Conservation (phyloP, 2,113 vertebrate genomes). For the Paracanthobrama guichenoti region DNA sequence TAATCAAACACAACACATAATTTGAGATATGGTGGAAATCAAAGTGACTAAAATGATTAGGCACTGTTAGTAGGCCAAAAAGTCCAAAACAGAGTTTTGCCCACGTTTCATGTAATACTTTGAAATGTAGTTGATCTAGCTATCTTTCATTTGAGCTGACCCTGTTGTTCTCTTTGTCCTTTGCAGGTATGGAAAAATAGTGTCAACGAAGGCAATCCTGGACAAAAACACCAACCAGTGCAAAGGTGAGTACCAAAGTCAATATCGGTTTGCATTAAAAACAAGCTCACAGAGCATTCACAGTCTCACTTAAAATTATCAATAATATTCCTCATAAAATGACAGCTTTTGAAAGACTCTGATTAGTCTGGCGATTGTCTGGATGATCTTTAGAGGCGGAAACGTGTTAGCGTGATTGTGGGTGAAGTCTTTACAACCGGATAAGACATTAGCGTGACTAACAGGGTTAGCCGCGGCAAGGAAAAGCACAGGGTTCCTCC, state of each 20-base stretch:
- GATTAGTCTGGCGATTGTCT: slow-evolving; percentile 29
- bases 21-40: background rate
- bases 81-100: background rate
- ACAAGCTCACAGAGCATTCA: background rate
- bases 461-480: slow-evolving; percentile 73
- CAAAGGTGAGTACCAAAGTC: slow-evolving; percentile 83
- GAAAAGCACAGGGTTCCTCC: slow-evolving; percentile 61
- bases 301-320: background rate
- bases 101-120: background rate
- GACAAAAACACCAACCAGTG: slow-evolving; percentile 99
- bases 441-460: slow-evolving; percentile 77
- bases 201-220: slow-evolving; percentile 98
- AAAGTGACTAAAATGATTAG: no score
- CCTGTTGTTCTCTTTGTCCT: slow-evolving; percentile 49
- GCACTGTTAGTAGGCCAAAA: no score
- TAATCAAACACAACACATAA: background rate
- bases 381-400: slow-evolving; percentile 68
- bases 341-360: slow-evolving; percentile 1
- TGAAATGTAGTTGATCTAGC: background rate
- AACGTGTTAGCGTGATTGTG: slow-evolving; percentile 74
- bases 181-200: slow-evolving; percentile 95
- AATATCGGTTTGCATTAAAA: background rate
- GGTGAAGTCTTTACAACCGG: slow-evolving; percentile 69
- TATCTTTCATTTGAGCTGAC: slow-evolving; percentile 29
- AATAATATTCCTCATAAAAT: slow-evolving; percentile 17